phyloP scores from a whole-genome alignment of 1,140 invertebrate genomes.

The Pteromalus puparum region DNA sequence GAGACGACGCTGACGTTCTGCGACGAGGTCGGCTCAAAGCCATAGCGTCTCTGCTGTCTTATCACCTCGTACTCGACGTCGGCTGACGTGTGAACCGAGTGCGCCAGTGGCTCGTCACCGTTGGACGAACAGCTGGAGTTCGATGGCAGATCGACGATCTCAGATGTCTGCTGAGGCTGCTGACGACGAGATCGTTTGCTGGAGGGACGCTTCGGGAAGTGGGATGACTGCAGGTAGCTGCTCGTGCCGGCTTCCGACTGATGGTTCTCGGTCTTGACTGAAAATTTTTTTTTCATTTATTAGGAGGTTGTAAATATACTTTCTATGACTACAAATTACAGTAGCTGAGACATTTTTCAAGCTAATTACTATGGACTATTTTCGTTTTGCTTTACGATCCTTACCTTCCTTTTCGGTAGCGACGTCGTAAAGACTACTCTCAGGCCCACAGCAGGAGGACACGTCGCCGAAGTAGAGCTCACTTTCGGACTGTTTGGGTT shows the following conservation, averaged over 20 bases:
- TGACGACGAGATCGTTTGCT: slow-evolving; percentile 34
- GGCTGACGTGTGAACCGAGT: slow-evolving; percentile 66
- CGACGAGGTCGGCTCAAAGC: not conserved
- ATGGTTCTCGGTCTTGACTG: slow-evolving; percentile 16
- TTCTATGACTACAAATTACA: not conserved
- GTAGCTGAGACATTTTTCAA: not conserved
- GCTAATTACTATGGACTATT: not conserved
- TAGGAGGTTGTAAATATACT: not conserved
- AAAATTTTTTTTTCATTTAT: not conserved
- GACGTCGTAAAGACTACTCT: slow-evolving; percentile 72
- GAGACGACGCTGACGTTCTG: slow-evolving; percentile 60
- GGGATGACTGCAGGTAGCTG: slow-evolving; percentile 7
- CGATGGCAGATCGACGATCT: slow-evolving; percentile 58
- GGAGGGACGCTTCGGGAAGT: slow-evolving; percentile 20
- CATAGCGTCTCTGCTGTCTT: slow-evolving; percentile 69
- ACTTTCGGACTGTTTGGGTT: slow-evolving; percentile 77
- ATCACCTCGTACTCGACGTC: slow-evolving; percentile 81
- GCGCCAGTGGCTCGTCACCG: slow-evolving; percentile 58
- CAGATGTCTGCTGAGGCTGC: slow-evolving; percentile 46
- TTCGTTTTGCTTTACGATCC: not conserved
- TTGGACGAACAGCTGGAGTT: slow-evolving; percentile 66
- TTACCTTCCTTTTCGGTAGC: slow-evolving; percentile 72
- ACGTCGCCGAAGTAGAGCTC: slow-evolving; percentile 91
- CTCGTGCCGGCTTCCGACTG: slow-evolving; percentile 43
- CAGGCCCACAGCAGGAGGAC: slow-evolving; percentile 84